phyloP scores from a whole-genome alignment of 2,797 vertebrate species.

The Lepus townsendii region DNA sequence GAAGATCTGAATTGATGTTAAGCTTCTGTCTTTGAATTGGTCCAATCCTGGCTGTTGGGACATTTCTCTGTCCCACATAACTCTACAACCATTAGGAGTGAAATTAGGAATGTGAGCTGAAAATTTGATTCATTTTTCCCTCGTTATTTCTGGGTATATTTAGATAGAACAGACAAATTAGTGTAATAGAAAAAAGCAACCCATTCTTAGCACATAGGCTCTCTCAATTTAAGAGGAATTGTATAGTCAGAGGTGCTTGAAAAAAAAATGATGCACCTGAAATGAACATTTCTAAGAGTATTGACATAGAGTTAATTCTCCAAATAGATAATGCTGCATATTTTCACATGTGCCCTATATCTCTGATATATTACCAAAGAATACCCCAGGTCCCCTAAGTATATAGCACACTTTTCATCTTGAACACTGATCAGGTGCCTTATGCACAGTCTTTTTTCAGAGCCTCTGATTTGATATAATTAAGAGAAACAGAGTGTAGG shows the following conservation, averaged over 20 bases:
- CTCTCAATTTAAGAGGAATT: not conserved
- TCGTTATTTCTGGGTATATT: not conserved
- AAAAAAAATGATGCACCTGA: not conserved
- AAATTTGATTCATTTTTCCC: not conserved
- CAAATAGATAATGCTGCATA: not conserved
- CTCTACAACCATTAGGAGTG: not conserved
- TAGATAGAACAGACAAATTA: not conserved
- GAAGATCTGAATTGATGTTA: no score
- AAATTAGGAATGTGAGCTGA: not conserved
- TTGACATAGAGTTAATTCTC: not conserved
- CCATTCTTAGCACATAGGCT: not conserved
- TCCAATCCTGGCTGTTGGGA: no score
- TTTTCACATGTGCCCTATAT: not conserved
- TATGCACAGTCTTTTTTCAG: not conserved
- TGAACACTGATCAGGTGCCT: not conserved
- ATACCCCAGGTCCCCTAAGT: not conserved
- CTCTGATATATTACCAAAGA: not conserved
- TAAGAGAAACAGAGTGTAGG: not conserved
- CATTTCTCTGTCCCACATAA: not conserved
- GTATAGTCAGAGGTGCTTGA: not conserved
- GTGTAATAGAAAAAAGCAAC: not conserved
- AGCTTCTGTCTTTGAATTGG: no score
- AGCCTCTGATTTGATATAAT: not conserved
- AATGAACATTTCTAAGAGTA: not conserved
- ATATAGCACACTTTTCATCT: not conserved